A percentile compares a stretch with the other conserved stretches of the same genome.
Evolutionary conservation across 2,113 vertebrate species (phyloP).

Genomic region (Urocitellus parryii): DNA sequence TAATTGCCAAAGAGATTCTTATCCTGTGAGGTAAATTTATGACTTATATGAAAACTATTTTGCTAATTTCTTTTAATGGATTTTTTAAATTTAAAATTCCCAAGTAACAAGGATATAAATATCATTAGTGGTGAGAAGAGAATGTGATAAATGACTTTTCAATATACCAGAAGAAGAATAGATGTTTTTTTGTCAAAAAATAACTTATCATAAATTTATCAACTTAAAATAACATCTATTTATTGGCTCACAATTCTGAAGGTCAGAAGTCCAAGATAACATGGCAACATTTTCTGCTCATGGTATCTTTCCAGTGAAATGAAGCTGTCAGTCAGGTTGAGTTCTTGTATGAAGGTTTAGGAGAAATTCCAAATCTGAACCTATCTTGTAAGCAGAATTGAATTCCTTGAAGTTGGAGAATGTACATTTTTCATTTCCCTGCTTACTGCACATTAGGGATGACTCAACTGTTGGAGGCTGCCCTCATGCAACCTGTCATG

Average conservation of each 20-base stretch:
- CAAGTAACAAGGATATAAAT: not conserved
- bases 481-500: not conserved
- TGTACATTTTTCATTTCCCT: too few species aligned
- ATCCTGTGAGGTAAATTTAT: not conserved
- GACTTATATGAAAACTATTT: not conserved
- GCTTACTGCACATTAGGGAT: fast-evolving
- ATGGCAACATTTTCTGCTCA: too few species aligned
- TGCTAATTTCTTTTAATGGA: not conserved
- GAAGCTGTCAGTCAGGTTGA: too few species aligned
- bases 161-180: not conserved
- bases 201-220: not conserved
- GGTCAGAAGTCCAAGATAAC: too few species aligned
- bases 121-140: not conserved
- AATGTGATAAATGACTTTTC: not conserved
- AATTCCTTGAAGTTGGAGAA: too few species aligned
- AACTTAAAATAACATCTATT: too few species aligned
- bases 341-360: too few species aligned
- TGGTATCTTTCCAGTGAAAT: too few species aligned
- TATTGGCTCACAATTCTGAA: too few species aligned
- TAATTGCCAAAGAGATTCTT: not conserved
- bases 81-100: conserved; percentile 2
- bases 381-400: too few species aligned
- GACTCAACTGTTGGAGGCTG: not conserved
- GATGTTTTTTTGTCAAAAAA: not conserved
- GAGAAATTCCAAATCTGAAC: too few species aligned